phyloP scores from a whole-genome alignment of 2,113 vertebrate genomes.

The Bothrops jararaca region DNA sequence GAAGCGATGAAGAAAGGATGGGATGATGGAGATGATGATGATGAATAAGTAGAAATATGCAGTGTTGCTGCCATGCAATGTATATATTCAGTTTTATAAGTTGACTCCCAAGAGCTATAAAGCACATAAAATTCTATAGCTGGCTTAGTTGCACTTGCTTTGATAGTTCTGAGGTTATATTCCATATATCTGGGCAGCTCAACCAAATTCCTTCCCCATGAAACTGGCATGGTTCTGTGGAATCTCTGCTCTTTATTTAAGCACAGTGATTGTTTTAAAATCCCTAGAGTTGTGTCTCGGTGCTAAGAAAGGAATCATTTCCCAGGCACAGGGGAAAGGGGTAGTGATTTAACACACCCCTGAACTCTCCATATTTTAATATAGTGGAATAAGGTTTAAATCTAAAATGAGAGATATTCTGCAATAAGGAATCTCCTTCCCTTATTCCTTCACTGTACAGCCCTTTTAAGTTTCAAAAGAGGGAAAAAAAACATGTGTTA shows the following conservation, averaged over 20 bases:
- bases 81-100: not conserved
- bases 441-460: constrained; percentile 1
- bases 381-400: not conserved
- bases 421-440: not conserved
- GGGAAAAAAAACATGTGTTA: not conserved
- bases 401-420: constrained; percentile 5
- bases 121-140: not conserved
- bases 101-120: not conserved
- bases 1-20: not conserved
- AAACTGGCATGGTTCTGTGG: constrained; percentile 43
- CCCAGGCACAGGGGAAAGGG: not conserved
- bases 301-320: not conserved
- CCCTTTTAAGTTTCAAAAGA: not conserved
- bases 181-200: constrained; percentile 42
- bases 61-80: not conserved
- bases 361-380: constrained; percentile 6
- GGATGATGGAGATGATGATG: not conserved
- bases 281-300: constrained; percentile 10
- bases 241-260: constrained; percentile 45
- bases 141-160: not conserved
- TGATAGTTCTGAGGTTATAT: constrained; percentile 16
- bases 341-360: not conserved
- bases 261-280: constrained; percentile 42
- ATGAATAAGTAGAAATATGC: not conserved
- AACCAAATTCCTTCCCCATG: constrained; percentile 40